Conservation (phyloP, 2,888 invertebrate genomes). For the Drymonia ruficornis region DNA sequence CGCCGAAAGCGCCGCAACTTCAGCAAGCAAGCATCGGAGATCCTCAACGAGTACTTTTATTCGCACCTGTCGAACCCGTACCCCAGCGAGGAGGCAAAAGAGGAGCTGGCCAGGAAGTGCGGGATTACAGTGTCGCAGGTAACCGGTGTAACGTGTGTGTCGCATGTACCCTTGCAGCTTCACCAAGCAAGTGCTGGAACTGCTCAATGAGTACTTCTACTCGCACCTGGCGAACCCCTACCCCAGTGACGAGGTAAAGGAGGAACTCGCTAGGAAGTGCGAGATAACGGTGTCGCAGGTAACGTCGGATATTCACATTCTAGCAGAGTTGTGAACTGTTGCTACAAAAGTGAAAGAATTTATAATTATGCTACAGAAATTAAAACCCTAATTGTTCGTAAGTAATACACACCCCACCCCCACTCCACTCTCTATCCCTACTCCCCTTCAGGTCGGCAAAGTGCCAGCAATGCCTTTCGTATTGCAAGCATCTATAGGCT, state of each 20-base stretch:
- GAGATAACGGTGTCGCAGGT: conserved; percentile 97
- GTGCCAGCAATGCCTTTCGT: too few relatives aligned
- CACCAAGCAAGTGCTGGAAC: conserved; percentile 98
- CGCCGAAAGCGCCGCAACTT: conserved; percentile 98
- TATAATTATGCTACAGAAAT: too few relatives aligned
- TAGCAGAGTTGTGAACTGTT: too few relatives aligned
- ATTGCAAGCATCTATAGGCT: too few relatives aligned
- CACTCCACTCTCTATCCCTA: too few relatives aligned
- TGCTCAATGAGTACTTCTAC: conserved; percentile 99
- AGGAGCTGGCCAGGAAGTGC: conserved; percentile 99
- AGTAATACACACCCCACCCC: too few relatives aligned
- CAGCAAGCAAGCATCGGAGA: conserved; percentile 99
- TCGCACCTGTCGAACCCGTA: conserved; percentile 99
- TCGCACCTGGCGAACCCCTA: conserved; percentile 99
- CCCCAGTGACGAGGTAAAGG: conserved; percentile 99
- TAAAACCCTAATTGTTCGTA: too few relatives aligned
- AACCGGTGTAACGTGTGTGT: conserved; percentile 14
- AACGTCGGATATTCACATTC: conserved; percentile 6
- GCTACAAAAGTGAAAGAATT: too few relatives aligned
- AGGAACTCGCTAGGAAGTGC: conserved; percentile 97
- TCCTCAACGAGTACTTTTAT: conserved; percentile 99
- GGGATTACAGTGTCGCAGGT: conserved; percentile 99
- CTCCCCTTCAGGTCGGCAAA: too few relatives aligned
- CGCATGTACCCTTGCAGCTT: conserved; percentile 87
- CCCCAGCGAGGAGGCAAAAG: conserved; percentile 99